Evolutionary conservation across 2,797 vertebrate genomes (phyloP).

Genomic region (Gastrophryne carolinensis): DNA sequence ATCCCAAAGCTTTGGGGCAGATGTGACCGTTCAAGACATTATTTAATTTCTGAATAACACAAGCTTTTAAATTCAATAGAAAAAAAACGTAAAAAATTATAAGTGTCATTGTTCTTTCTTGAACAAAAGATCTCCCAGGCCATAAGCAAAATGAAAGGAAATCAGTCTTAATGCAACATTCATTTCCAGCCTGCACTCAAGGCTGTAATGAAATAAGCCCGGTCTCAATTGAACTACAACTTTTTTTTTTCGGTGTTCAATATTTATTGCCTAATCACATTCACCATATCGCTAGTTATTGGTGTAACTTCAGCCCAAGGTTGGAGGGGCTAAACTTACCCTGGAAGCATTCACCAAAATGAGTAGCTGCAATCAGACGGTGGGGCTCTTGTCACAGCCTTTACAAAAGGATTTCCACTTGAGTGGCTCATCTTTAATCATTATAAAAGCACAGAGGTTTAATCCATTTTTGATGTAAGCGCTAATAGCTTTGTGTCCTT

Average conservation of each 20-base stretch:
- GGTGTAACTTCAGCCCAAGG: slow-evolving; percentile 29
- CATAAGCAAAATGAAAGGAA: slow-evolving; percentile 23
- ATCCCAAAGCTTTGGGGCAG: background rate
- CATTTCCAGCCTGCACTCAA: slow-evolving; percentile 26
- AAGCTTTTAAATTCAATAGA: background rate
- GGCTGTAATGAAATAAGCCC: slow-evolving; percentile 36
- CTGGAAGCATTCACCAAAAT: slow-evolving; percentile 50
- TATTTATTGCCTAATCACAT: slow-evolving; percentile 58
- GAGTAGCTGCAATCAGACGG: slow-evolving; percentile 60
- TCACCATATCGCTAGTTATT: slow-evolving; percentile 26
- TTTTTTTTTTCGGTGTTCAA: slow-evolving; percentile 39
- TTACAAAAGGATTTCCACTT: slow-evolving; percentile 76
- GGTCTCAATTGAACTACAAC: slow-evolving; percentile 6
- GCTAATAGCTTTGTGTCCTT: slow-evolving; percentile 87
- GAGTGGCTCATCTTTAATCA: slow-evolving; percentile 77
- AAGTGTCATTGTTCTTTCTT: slow-evolving; percentile 2
- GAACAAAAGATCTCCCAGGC: background rate
- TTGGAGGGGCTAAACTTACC: slow-evolving; percentile 19
- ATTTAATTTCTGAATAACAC: background rate
- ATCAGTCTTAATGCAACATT: slow-evolving; percentile 4
- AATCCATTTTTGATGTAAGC: slow-evolving; percentile 85
- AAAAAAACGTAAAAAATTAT: background rate
- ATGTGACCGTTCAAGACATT: background rate
- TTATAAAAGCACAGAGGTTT: slow-evolving; percentile 79
- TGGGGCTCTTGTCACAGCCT: slow-evolving; percentile 63